These are phyloP conservation scores for Acyrthosiphon pisum DNA, from an alignment of 1,140 invertebrate species.

Conservation along the genomic window DNA sequence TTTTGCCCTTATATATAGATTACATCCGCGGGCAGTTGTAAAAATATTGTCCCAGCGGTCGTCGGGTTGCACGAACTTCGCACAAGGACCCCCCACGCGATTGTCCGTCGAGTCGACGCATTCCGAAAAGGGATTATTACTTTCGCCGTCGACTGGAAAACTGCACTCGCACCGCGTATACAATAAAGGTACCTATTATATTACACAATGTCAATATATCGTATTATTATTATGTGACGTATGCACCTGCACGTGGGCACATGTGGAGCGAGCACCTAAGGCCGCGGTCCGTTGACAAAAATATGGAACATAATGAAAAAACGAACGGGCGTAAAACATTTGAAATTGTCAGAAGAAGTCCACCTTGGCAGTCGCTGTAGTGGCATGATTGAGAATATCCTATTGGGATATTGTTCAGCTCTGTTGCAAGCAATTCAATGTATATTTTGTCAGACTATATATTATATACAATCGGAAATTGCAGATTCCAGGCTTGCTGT, in stretches of 20 bases:
- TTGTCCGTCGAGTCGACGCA: background rate
- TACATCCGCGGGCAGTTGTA: no score
- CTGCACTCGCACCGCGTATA: background rate
- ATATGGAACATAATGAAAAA: background rate
- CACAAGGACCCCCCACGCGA: background rate
- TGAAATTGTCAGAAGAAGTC: background rate
- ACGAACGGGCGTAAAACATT: background rate
- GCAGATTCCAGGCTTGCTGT: background rate
- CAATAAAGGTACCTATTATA: background rate
- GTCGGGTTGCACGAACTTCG: background rate
- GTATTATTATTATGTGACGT: conserved; percentile 7
- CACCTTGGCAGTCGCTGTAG: background rate
- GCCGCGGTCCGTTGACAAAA: background rate
- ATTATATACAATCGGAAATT: background rate
- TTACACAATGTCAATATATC: background rate
- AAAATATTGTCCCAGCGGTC: background rate
- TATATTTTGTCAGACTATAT: background rate
- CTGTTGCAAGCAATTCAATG: background rate
- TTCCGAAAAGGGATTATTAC: background rate
- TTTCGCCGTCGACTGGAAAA: background rate
- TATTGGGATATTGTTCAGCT: background rate
- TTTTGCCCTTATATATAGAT: no score
- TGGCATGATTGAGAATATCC: background rate
- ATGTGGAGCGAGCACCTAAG: background rate
- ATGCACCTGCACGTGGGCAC: background rate